A percentile compares a stretch with the other conserved stretches of the same genome.
phyloP scores from a whole-genome alignment of 2,113 vertebrate species.

The Cololabis saira region DNA sequence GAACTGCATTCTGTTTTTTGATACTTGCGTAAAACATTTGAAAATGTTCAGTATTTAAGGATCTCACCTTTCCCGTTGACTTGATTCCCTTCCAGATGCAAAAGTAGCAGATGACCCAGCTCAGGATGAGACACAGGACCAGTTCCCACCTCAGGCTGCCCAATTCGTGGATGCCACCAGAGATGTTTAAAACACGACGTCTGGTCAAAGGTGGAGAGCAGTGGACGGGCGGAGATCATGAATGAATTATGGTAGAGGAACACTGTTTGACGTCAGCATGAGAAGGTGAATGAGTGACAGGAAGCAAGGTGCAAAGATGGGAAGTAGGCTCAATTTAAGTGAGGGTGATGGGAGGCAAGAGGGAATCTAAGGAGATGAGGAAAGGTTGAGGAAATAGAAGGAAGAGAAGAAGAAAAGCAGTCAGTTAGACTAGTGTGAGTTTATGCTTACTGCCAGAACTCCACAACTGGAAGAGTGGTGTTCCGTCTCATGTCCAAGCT shows the following conservation, averaged over 20 bases:
- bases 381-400: background rate
- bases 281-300: constrained; percentile 1
- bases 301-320: too few relatives aligned
- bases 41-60: too few relatives aligned
- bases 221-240: background rate
- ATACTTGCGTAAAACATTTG: too few relatives aligned
- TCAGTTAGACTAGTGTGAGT: background rate
- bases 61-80: constrained; percentile 67
- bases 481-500: constrained; percentile 30
- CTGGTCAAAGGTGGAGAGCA: constrained; percentile 23
- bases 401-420: background rate
- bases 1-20: too few relatives aligned
- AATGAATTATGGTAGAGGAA: background rate
- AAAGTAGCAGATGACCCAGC: constrained; percentile 70
- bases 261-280: background rate
- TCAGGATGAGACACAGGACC: constrained; percentile 64
- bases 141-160: constrained; percentile 69
- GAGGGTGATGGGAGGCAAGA: background rate
- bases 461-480: constrained; percentile 62
- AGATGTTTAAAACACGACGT: constrained; percentile 63
- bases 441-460: constrained; percentile 71
- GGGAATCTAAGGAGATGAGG: background rate
- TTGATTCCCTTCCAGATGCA: constrained; percentile 73
- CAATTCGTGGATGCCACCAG: constrained; percentile 62
- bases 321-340: too few relatives aligned